These are phyloP conservation scores for Tyrannus savana DNA, from an alignment of 2,113 vertebrate genomes.

Conservation along the genomic window DNA sequence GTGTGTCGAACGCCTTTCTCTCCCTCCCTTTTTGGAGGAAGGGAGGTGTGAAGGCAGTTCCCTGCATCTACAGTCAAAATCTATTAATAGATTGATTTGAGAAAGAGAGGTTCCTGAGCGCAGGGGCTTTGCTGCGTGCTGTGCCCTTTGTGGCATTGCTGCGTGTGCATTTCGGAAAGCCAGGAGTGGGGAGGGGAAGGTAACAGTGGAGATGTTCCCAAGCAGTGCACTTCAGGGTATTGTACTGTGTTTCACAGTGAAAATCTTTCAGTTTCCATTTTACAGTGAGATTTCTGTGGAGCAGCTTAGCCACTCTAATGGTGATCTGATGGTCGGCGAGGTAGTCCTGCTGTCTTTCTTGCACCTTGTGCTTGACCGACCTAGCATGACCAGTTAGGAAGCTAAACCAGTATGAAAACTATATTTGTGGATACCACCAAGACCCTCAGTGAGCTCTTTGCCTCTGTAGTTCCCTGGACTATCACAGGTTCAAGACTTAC, in stretches of 20 bases:
- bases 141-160: not conserved
- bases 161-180: not conserved
- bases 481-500: fast-evolving
- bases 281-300: not conserved
- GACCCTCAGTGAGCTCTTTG: fast-evolving
- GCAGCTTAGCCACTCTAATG: fast-evolving
- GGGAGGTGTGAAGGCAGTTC: not conserved
- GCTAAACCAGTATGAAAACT: not conserved
- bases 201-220: not conserved
- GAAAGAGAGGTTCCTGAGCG: not conserved
- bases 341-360: not conserved
- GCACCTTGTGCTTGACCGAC: not conserved
- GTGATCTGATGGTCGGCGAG: fast-evolving
- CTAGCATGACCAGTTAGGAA: not conserved
- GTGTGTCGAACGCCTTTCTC: fast-evolving
- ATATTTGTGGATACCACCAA: fast-evolving
- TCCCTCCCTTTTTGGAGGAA: not conserved
- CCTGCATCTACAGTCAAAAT: not conserved
- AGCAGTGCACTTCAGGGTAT: fast-evolving
- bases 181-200: not conserved
- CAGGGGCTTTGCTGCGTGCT: not conserved
- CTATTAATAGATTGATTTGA: not conserved
- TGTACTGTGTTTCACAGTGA: not conserved
- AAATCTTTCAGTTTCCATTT: not conserved
- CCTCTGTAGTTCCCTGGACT: not conserved